Evolutionary conservation across 2,888 invertebrate species (phyloP), one percentile per base, ranked within the genome.

Genomic region (Spicauda simplicius): DNA sequence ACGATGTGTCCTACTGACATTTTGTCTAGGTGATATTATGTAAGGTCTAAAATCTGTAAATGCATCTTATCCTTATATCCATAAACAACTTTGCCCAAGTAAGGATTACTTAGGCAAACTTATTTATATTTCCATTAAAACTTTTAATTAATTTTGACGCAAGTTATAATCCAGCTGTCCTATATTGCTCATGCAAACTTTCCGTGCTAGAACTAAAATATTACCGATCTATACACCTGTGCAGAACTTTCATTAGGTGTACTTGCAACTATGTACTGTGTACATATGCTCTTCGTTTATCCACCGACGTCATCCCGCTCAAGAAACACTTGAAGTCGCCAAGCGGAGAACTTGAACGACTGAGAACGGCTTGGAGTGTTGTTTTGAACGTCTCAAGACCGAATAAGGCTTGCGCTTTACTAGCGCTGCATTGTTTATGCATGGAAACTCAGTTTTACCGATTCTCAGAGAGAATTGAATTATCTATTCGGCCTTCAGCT

Each of bases 241-340:
- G 33, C 33, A 33, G 10, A 33, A 33, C 6, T 10, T 33, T 33
- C 33, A 6, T 0, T 33, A 33, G 8, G 33, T 25, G 5, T 25
- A 2, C 25, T 25, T 5, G 25, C 25, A 25, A 25, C 25, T 33
- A 33, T 33, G 33, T 33, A 6, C 33, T 33, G 10, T 41, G 41
- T 41, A 14, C 14, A 41, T 1, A 14, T 41, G 14, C 41, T 41
- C 14, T 48, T 53, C 18, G 67, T 71, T 69, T 70, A 70, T 67
- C 20, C 56, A 68, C 62, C 63, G 52, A 69, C 71, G 66, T 69
- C 71, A 72, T 14, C 18, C 33, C 12, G 33, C 16, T 19, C 6
- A 59, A 61, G 53, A 37, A 18, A 33, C 53, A 30, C 53, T 60
- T 60, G 19, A 53, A 61, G 53, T 10, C 53, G 19, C 19, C 37